Evolutionary conservation across 2,888 invertebrate genomes (phyloP), one percentile per base, ranked within the genome.

Genomic region (Chironomus riparius): DNA sequence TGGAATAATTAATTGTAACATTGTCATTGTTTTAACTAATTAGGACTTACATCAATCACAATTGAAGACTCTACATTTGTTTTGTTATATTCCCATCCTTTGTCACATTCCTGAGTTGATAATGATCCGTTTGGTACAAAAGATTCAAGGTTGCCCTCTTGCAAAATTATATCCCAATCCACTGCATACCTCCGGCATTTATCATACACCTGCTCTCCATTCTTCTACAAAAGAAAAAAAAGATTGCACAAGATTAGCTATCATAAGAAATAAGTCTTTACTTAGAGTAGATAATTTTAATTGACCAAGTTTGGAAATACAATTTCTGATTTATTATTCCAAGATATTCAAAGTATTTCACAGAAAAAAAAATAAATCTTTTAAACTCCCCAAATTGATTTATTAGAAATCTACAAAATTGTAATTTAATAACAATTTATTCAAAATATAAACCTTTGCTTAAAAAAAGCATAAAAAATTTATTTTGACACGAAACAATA

Each of bases 41-140:
- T 38, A 38, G 7, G 10, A n/a, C 88, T 86, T 87, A 93, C 93
- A 85, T 95, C 94, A 79, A 92, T 92, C 18, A 95, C 94, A 79
- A 94, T 89, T 12, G 94, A 94, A 1, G 94, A 94, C 78, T 84
- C 84, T 3, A 92, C 86, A 81, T 88, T 87, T 4, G 88, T 87
- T 73, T 84, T 88, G 79, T 94, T 88, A 80, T 92, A 95, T 80
- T 92, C 92, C 89, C 93, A 94, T 47, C 94, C 94, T 81, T 92
- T 87, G 65, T 85, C 81, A 81, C 94, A 95, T 5, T 87, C 85
- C 80, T 92, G 90, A 4, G 86, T 82, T 0, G 89, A 87, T 91
- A 91, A 92, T 2, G 85, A 85, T 13, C 81, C 78, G 79, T 89
- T 88, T 2, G 86, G 83, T 78, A 85, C 82, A 7, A 82, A 79